phyloP scores from a whole-genome alignment of 2,888 invertebrate species.

The Petrolisthes manimaculis region DNA sequence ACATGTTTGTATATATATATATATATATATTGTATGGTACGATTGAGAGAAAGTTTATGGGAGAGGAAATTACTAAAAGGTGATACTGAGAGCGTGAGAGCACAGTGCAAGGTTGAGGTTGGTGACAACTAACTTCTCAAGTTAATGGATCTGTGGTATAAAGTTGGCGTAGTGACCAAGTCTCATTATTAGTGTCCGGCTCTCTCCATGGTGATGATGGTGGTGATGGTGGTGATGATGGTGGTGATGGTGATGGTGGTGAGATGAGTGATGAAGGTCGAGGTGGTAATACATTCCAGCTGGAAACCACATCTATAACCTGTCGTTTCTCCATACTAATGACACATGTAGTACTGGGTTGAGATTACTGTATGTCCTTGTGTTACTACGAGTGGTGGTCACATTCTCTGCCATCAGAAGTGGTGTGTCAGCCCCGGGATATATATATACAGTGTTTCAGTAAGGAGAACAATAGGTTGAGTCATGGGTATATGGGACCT shows the following conservation, averaged over 20 bases:
- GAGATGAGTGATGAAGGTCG: neutral
- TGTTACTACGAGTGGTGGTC: too few relatives aligned
- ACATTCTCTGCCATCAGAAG: too few relatives aligned
- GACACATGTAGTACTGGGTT: neutral
- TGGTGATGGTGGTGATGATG: neutral
- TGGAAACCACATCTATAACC: neutral
- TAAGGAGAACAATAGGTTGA: too few relatives aligned
- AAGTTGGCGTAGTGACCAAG: too few relatives aligned
- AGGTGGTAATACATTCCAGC: neutral
- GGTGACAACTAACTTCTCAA: neutral
- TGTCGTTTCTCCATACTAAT: neutral
- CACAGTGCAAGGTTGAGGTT: neutral
- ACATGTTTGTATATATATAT: neutral
- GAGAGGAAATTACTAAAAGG: too few relatives aligned
- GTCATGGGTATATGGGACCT: too few relatives aligned
- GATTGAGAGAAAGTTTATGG: too few relatives aligned
- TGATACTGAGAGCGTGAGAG: too few relatives aligned
- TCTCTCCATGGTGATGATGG: neutral
- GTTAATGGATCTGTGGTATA: too few relatives aligned
- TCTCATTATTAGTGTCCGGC: neutral
- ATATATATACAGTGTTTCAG: too few relatives aligned
- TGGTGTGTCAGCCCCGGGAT: too few relatives aligned
- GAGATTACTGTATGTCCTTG: too few relatives aligned
- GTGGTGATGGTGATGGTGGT: neutral
- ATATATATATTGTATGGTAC: neutral